These are phyloP conservation scores for Melitaea cinxia DNA, from an alignment of 1,140 invertebrate species.

Conservation along the genomic window DNA sequence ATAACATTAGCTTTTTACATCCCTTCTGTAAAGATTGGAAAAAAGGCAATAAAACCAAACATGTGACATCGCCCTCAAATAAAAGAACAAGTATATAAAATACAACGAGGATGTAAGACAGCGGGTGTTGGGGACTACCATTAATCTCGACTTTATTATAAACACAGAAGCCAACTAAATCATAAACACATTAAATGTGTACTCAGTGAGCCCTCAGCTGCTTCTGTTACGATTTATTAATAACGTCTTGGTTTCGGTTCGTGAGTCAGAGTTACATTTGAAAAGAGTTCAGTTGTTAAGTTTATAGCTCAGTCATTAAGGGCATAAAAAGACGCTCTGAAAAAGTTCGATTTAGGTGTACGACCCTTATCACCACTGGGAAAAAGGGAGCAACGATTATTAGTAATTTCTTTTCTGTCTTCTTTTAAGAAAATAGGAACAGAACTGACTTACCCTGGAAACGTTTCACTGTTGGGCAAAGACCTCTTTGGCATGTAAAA, in stretches of 20 bases:
- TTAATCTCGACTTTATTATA: constrained; percentile 76
- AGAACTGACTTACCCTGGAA: too few species aligned
- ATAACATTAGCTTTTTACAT: constrained; percentile 16
- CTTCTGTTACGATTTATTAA: constrained; percentile 25
- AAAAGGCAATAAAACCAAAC: constrained; percentile 62
- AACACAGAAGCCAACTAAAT: constrained; percentile 69
- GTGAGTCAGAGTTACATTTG: constrained; percentile 17
- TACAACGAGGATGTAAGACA: constrained; percentile 63
- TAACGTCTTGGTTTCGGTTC: constrained; percentile 24
- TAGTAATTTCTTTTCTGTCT: too few species aligned
- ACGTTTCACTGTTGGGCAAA: too few species aligned
- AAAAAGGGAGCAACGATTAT: too few species aligned
- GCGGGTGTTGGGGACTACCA: constrained; percentile 47
- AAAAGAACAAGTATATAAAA: constrained; percentile 61
- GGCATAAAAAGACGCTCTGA: too few species aligned
- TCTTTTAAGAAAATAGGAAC: too few species aligned
- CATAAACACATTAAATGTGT: constrained; percentile 70
- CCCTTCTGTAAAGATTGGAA: constrained; percentile 24
- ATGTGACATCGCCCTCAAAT: constrained; percentile 58
- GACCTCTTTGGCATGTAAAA: too few species aligned
- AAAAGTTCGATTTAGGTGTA: too few species aligned
- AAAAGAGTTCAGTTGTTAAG: neutral
- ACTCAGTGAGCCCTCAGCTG: constrained; percentile 46
- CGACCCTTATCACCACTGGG: too few species aligned
- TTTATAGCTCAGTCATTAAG: neutral